Conservation (phyloP, 2,113 vertebrate genomes). For the Leucoraja erinaceus region DNA sequence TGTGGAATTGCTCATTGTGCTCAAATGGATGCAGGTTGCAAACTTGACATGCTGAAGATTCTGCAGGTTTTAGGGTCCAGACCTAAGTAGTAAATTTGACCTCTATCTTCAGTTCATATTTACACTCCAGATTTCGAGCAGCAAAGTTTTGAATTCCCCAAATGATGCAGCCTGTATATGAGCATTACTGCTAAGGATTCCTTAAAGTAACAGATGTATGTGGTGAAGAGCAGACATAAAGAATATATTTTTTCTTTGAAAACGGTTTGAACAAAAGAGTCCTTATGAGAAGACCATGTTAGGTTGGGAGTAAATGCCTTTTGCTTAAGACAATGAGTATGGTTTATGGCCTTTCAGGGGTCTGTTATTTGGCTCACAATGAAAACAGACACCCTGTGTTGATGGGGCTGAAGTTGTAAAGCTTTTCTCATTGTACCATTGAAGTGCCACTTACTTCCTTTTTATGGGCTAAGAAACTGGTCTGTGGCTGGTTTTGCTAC, state of each 20-base stretch:
- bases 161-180: not conserved
- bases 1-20: not conserved
- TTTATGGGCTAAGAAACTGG: conserved; percentile 34
- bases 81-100: not conserved
- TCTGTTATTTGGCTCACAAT: conserved; percentile 38
- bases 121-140: not conserved
- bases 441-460: conserved; percentile 38
- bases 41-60: not conserved
- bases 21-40: not conserved
- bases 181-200: conserved; percentile 13
- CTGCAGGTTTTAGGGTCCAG: not conserved
- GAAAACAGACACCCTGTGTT: conserved; percentile 39
- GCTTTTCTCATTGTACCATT: conserved; percentile 38
- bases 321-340: conserved; percentile 37
- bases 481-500: conserved; percentile 38
- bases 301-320: conserved; percentile 37
- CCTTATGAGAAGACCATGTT: conserved; percentile 37
- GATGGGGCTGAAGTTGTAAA: conserved; percentile 36
- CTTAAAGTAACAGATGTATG: conserved; percentile 31
- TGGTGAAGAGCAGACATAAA: conserved; percentile 27
- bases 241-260: conserved; percentile 38
- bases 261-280: conserved; percentile 13
- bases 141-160: not conserved
- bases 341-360: conserved; percentile 37
- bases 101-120: not conserved